A percentile compares a stretch with the other conserved stretches of the same genome.
Evolutionary conservation across 1,140 invertebrate genomes (phyloP).

Genomic region (Brachionus asplanchnoidis): DNA sequence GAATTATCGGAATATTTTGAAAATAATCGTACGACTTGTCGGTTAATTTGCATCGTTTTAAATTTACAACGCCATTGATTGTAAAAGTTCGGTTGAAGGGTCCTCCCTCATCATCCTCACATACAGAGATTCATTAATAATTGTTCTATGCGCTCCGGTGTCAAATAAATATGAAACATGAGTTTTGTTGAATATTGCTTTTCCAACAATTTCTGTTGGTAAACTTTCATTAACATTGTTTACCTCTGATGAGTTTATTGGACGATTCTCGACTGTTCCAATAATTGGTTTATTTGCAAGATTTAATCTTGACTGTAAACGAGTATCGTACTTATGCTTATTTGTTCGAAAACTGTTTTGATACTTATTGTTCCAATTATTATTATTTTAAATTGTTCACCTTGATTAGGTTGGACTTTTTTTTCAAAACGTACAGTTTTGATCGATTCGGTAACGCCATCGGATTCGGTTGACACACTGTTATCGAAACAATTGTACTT

Average conservation of each 20-base stretch:
- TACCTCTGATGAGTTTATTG: background rate
- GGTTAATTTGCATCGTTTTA: too few species aligned
- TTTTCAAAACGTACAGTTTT: background rate
- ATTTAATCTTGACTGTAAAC: background rate
- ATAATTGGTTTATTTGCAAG: background rate
- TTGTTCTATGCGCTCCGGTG: background rate
- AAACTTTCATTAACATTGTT: background rate
- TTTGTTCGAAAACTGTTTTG: background rate
- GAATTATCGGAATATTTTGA: background rate
- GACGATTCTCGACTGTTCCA: background rate
- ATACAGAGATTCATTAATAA: background rate
- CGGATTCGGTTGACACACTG: background rate
- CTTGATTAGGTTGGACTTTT: background rate
- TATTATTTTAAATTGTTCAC: background rate
- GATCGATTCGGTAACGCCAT: background rate
- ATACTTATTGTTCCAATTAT: background rate
- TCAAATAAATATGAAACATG: background rate
- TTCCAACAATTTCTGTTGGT: background rate
- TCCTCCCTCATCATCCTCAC: background rate
- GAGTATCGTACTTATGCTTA: background rate
- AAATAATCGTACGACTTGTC: too few species aligned
- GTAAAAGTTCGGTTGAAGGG: background rate
- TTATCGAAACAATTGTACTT: background rate
- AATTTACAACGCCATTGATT: background rate
- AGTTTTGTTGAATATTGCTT: background rate